Percentiles rank a stretch among this genome's conserved stretches.
Conservation (phyloP, 2,888 invertebrate species). For the Lochmaea crataegi region DNA sequence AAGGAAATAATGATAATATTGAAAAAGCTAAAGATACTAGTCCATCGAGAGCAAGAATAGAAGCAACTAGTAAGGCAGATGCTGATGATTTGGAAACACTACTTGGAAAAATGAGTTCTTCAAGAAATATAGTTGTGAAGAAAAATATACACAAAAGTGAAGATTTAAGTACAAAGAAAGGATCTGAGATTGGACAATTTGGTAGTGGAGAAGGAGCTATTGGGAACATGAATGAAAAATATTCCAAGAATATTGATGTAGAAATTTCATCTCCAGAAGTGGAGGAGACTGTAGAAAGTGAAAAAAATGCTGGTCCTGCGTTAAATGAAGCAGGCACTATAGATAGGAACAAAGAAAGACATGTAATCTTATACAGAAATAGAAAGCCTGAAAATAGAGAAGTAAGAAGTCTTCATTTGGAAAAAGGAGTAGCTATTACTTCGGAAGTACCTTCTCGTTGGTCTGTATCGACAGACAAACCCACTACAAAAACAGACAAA, state of each 20-base stretch:
- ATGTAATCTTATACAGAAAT: slow-evolving; percentile 27
- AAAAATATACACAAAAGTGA: not conserved
- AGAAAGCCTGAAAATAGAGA: not conserved
- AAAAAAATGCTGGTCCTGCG: not conserved
- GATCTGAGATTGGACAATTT: not conserved
- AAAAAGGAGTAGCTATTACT: not conserved
- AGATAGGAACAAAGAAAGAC: slow-evolving; percentile 2
- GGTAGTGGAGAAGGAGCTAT: not conserved
- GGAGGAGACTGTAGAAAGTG: not conserved
- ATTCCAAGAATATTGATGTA: not conserved
- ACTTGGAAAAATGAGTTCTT: slow-evolving; percentile 12
- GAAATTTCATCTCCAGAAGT: not conserved
- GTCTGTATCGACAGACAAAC: not conserved
- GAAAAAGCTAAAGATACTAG: slow-evolving; percentile 3
- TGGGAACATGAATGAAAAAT: not conserved
- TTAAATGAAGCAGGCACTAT: slow-evolving; percentile 2
- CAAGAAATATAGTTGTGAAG: slow-evolving; percentile 8
- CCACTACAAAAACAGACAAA: slow-evolving; percentile 14
- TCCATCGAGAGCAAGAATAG: not conserved
- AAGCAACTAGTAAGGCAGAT: not conserved
- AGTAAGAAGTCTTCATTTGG: slow-evolving; percentile 9
- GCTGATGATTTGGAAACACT: slow-evolving; percentile 19
- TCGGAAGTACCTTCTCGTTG: not conserved
- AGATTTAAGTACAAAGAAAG: not conserved
- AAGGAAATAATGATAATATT: not conserved